These are phyloP conservation scores for Drosophila kanapiae DNA, from an alignment of 1,140 invertebrate species.

Conservation along the genomic window DNA sequence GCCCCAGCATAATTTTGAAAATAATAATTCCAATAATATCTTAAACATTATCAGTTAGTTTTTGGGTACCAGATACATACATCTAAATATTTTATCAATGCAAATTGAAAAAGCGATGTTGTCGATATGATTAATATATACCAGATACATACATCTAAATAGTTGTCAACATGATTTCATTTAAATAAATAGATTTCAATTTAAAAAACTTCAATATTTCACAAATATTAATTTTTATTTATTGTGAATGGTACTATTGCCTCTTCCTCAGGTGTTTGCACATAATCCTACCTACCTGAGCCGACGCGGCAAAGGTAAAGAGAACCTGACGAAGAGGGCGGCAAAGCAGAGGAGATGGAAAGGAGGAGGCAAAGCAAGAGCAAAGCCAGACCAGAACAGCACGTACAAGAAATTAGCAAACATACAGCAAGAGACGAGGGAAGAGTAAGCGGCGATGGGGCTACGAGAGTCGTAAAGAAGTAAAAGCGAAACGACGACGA, in stretches of 20 bases:
- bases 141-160: no score
- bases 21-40: background rate
- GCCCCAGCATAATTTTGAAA: no score
- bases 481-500: conserved; percentile 74
- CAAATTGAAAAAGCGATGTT: no score
- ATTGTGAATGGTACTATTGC: background rate
- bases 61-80: no score
- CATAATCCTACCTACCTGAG: conserved; percentile 60
- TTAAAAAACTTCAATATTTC: no score
- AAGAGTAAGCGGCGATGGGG: conserved; percentile 9
- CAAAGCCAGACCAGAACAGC: conserved; percentile 75
- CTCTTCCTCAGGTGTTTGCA: conserved; percentile 13
- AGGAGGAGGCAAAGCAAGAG: conserved; percentile 35
- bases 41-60: no score
- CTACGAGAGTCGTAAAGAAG: conserved; percentile 46
- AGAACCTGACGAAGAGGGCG: conserved; percentile 19
- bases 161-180: no score
- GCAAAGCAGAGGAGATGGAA: conserved; percentile 5
- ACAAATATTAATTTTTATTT: no score
- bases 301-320: conserved; percentile 41
- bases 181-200: no score
- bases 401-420: conserved; percentile 83
- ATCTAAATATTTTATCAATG: no score
- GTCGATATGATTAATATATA: no score
- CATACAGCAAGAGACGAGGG: conserved; percentile 27